Conservation (phyloP, 2,888 invertebrate genomes). For the Pseudococcus longispinus region DNA sequence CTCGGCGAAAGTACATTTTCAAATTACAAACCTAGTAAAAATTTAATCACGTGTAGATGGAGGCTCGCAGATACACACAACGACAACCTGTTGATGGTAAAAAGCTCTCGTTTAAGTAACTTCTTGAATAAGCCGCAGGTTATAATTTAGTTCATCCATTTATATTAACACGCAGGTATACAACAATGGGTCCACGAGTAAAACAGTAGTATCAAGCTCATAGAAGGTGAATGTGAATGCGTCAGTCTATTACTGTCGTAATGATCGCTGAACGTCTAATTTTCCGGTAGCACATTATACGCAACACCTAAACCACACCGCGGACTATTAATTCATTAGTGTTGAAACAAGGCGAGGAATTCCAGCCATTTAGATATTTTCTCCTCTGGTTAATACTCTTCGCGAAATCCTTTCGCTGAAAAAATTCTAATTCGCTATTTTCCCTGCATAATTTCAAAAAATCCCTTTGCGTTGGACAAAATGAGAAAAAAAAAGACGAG, state of each 20-base stretch:
- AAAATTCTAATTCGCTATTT: background rate
- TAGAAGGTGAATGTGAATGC: background rate
- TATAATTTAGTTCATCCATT: conserved; percentile 24
- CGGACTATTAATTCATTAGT: background rate
- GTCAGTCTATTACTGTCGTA: background rate
- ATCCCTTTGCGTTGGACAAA: background rate
- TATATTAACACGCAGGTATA: conserved; percentile 10
- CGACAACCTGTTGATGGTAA: conserved; percentile 36
- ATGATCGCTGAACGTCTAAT: conserved; percentile 22
- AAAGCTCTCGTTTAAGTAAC: conserved; percentile 15
- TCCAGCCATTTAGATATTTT: background rate
- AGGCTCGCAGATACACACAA: background rate
- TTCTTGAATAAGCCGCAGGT: conserved; percentile 31
- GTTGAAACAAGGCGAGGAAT: background rate
- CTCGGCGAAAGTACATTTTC: background rate
- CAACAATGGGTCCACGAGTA: background rate
- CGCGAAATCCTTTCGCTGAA: background rate
- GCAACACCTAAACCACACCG: background rate
- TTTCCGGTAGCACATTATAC: conserved; percentile 9
- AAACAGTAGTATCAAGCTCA: background rate
- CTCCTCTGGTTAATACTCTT: background rate
- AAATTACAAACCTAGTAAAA: conserved; percentile 1
- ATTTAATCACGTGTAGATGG: background rate
- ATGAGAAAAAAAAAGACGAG: background rate
- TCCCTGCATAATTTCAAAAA: background rate